A percentile compares a stretch with the other conserved stretches of the same genome.
Conservation (phyloP, 2,797 vertebrate genomes). For the Acropternis orthonyx region DNA sequence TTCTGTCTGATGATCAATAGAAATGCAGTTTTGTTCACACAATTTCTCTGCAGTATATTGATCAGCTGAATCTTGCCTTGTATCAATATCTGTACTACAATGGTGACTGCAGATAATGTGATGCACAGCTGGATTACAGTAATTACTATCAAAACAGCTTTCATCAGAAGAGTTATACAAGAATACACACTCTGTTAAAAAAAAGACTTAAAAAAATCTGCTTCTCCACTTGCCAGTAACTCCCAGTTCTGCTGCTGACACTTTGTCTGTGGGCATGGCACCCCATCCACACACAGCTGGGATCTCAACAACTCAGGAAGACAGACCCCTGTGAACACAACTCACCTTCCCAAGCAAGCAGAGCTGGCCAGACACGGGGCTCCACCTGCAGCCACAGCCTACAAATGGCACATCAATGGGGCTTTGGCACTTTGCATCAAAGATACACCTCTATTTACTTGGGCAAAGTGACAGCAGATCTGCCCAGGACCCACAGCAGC, state of each 20-base stretch:
- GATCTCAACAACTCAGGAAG: background rate
- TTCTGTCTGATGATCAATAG: conserved; percentile 17
- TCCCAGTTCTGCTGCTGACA: background rate
- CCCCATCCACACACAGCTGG: background rate
- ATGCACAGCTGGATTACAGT: background rate
- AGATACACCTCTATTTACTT: background rate
- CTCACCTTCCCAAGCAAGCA: background rate
- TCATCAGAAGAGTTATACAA: background rate
- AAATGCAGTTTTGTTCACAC: conserved; percentile 13
- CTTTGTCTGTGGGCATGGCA: background rate
- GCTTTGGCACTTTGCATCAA: background rate
- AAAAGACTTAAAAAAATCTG: background rate
- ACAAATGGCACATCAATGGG: background rate
- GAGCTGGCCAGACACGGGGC: background rate
- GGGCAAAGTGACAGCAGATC: background rate
- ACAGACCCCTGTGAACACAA: background rate
- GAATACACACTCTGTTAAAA: background rate
- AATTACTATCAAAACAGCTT: background rate
- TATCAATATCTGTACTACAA: background rate
- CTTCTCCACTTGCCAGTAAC: background rate
- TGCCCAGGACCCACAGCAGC: background rate
- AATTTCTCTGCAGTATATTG: background rate
- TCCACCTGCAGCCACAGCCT: background rate
- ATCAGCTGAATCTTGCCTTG: conserved; percentile 55
- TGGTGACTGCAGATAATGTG: background rate